Evolutionary conservation across 2,888 invertebrate species (phyloP).

Genomic region (Lobophora halterata): DNA sequence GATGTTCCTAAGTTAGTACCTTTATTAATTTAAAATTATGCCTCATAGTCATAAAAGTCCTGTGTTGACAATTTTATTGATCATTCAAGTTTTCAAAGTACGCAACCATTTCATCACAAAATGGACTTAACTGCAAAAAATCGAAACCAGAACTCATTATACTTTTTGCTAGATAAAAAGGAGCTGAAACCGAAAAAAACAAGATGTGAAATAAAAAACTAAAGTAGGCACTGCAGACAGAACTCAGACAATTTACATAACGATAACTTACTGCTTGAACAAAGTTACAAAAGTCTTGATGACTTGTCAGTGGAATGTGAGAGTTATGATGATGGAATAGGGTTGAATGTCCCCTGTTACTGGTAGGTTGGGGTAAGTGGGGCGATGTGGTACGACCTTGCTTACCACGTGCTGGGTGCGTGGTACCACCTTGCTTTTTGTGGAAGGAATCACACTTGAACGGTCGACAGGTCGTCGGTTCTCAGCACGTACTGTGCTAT

Average conservation of each 20-base stretch:
- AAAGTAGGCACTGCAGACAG: constrained; percentile 20
- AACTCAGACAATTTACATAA: constrained; percentile 49
- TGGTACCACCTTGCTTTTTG: constrained; percentile 33
- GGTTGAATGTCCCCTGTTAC: constrained; percentile 7
- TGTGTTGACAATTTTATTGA: too few species aligned
- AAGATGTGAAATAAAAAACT: constrained; percentile 5
- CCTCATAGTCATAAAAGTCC: too few species aligned
- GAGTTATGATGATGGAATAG: not conserved
- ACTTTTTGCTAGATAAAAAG: too few species aligned
- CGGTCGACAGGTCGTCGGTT: constrained; percentile 9
- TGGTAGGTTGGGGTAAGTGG: constrained; percentile 28
- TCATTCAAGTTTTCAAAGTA: too few species aligned
- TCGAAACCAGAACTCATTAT: too few species aligned
- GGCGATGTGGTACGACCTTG: constrained; percentile 53
- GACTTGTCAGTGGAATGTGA: not conserved
- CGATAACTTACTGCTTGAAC: constrained; percentile 24
- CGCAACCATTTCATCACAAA: too few species aligned
- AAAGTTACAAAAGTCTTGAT: constrained; percentile 11
- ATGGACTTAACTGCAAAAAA: too few species aligned
- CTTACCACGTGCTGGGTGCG: constrained; percentile 52
- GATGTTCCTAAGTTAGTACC: too few species aligned
- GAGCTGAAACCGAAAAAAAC: too few species aligned
- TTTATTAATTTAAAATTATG: too few species aligned
- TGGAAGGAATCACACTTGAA: constrained; percentile 20
- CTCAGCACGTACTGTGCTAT: too few species aligned